These are phyloP conservation scores for Anomalospiza imberbis DNA, from an alignment of 2,797 vertebrate species.

Conservation along the genomic window DNA sequence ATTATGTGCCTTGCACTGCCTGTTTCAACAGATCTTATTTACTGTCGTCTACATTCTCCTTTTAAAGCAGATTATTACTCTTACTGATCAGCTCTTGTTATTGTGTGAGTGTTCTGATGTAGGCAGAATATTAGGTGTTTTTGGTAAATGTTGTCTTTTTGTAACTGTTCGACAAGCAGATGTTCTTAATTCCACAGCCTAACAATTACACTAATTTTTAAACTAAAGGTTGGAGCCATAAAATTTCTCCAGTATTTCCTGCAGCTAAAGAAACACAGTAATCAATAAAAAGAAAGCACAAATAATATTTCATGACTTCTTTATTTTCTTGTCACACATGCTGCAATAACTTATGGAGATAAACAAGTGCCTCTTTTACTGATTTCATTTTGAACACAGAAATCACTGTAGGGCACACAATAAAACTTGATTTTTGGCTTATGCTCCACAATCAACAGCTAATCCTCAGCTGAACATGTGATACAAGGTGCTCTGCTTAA, in stretches of 20 bases:
- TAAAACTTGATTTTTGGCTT: conserved; percentile 38
- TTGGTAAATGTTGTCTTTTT: conserved; percentile 47
- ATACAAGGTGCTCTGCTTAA: neutral
- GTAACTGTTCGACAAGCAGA: conserved; percentile 5
- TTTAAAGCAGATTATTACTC: conserved; percentile 26
- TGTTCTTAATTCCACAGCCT: conserved; percentile 54
- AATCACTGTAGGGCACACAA: conserved; percentile 8
- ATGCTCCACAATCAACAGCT: conserved; percentile 16
- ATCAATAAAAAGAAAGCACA: conserved; percentile 66
- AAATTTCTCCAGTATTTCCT: conserved; percentile 51
- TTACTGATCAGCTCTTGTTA: neutral
- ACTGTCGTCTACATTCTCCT: neutral
- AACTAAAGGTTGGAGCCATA: conserved; percentile 63
- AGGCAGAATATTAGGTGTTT: conserved; percentile 12
- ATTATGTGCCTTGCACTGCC: neutral
- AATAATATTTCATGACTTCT: conserved; percentile 55
- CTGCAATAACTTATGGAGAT: neutral
- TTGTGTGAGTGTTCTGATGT: neutral
- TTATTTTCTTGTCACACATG: conserved; percentile 46
- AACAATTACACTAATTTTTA: conserved; percentile 60
- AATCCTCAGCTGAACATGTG: neutral
- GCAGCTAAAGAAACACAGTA: conserved; percentile 54
- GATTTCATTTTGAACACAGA: conserved; percentile 14
- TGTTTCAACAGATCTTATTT: neutral
- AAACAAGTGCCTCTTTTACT: conserved; percentile 12